These are phyloP conservation scores for Acanthosepion esculentum DNA, from an alignment of 2,888 invertebrate genomes.

Conservation along the genomic window DNA sequence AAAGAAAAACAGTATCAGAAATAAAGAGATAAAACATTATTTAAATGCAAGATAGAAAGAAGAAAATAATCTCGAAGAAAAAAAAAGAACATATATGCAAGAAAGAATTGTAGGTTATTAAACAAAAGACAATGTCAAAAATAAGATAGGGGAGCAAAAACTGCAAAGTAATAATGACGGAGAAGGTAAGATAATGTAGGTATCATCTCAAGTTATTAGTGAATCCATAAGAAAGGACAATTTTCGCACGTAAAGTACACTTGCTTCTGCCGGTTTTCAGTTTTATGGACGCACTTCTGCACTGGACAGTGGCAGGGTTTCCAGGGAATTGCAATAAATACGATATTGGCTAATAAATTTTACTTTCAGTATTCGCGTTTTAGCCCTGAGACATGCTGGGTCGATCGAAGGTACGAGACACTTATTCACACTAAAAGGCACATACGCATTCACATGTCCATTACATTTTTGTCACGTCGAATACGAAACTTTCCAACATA, in stretches of 20 bases:
- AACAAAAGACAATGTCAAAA: too few relatives aligned
- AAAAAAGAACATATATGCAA: too few relatives aligned
- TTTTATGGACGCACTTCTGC: not conserved
- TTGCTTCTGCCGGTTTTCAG: not conserved
- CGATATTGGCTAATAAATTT: conserved; percentile 33
- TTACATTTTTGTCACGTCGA: not conserved
- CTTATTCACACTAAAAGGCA: not conserved
- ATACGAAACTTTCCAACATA: not conserved
- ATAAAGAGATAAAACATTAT: too few relatives aligned
- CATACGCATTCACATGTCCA: not conserved
- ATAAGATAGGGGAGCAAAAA: too few relatives aligned
- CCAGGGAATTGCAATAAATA: not conserved
- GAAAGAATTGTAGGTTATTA: too few relatives aligned
- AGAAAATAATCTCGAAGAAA: too few relatives aligned
- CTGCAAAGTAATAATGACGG: too few relatives aligned
- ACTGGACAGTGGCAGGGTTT: not conserved
- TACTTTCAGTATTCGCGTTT: not conserved
- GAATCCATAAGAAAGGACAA: not conserved
- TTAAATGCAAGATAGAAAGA: too few relatives aligned
- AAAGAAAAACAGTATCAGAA: too few relatives aligned
- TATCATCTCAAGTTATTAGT: not conserved
- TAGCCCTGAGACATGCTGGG: not conserved
- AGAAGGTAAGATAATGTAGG: not conserved
- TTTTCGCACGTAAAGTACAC: not conserved
- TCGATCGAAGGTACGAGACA: not conserved